Evolutionary conservation across 2,888 invertebrate species (phyloP).

Genomic region (Caenorhabditis sp.): DNA sequence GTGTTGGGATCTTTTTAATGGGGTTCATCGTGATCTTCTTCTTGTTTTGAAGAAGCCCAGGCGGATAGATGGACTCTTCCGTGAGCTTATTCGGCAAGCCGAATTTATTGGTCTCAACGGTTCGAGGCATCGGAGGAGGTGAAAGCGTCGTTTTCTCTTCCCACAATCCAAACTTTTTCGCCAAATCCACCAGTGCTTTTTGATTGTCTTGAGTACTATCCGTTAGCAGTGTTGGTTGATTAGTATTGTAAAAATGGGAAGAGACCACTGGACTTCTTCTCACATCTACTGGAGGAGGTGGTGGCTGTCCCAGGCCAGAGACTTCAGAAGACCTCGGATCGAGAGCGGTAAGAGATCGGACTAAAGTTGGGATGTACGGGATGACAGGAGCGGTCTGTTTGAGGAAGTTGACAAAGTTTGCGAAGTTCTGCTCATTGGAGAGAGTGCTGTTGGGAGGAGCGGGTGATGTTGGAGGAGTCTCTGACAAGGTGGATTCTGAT

Average conservation of each 20-base stretch:
- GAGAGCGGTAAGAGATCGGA: constrained; percentile 68
- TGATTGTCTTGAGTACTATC: constrained; percentile 17
- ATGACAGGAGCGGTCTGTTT: constrained; percentile 75
- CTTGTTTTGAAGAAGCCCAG: constrained; percentile 46
- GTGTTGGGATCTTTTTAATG: constrained; percentile 34
- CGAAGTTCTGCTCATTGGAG: constrained; percentile 66
- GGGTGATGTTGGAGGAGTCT: background rate
- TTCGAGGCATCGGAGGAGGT: background rate
- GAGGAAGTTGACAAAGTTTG: constrained; percentile 74
- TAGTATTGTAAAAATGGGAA: constrained; percentile 69
- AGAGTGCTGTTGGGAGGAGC: constrained; percentile 20
- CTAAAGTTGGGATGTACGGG: constrained; percentile 74
- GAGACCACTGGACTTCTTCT: constrained; percentile 62
- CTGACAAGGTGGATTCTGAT: background rate
- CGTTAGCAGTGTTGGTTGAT: constrained; percentile 32
- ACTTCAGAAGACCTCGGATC: constrained; percentile 60
- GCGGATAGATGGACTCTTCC: constrained; percentile 69
- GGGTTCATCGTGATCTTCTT: constrained; percentile 60
- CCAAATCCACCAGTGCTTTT: constrained; percentile 49
- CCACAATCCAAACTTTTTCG: constrained; percentile 69
- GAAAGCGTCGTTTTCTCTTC: constrained; percentile 24
- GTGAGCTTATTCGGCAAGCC: constrained; percentile 51
- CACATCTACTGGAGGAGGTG: constrained; percentile 34
- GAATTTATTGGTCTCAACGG: constrained; percentile 47
- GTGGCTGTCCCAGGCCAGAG: background rate